phyloP scores from a whole-genome alignment of 2,113 vertebrate genomes.

The Gymnocephalus cernua region DNA sequence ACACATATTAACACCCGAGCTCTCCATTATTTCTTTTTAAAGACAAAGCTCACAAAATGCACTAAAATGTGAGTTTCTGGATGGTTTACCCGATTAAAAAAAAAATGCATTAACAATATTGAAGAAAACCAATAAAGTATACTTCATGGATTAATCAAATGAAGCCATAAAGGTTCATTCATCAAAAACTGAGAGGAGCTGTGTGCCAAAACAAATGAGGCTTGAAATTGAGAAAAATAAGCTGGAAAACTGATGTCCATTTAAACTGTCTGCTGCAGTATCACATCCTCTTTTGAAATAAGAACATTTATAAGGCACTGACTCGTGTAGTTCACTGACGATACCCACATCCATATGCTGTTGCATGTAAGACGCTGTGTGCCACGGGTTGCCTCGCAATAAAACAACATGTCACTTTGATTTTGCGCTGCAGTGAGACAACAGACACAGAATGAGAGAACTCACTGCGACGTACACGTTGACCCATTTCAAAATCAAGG shows the following conservation, averaged over 20 bases:
- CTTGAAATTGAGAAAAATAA: conserved; percentile 60
- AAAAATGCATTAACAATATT: background rate
- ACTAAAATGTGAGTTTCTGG: background rate
- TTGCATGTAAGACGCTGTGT: background rate
- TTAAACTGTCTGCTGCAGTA: background rate
- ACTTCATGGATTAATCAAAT: conserved; percentile 21
- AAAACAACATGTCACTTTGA: conserved; percentile 59
- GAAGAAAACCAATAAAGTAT: conserved; percentile 4
- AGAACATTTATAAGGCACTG: background rate
- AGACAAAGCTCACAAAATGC: background rate
- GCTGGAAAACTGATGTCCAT: background rate
- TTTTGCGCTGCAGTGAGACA: conserved; percentile 39
- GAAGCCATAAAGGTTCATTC: background rate
- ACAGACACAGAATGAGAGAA: conserved; percentile 33
- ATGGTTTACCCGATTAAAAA: background rate
- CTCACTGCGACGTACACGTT: conserved; percentile 6
- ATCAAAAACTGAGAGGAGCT: conserved; percentile 10
- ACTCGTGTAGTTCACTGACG: background rate
- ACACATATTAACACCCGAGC: background rate
- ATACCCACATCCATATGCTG: conserved; percentile 20
- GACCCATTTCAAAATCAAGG: conserved; percentile 31
- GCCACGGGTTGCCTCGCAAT: background rate
- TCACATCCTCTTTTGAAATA: conserved; percentile 16
- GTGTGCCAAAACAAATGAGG: conserved; percentile 40
- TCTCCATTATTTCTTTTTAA: conserved; percentile 1